A percentile compares a stretch with the other conserved stretches of the same genome.
Conservation (phyloP, 2,113 vertebrate genomes). For the Fregata magnificens region DNA sequence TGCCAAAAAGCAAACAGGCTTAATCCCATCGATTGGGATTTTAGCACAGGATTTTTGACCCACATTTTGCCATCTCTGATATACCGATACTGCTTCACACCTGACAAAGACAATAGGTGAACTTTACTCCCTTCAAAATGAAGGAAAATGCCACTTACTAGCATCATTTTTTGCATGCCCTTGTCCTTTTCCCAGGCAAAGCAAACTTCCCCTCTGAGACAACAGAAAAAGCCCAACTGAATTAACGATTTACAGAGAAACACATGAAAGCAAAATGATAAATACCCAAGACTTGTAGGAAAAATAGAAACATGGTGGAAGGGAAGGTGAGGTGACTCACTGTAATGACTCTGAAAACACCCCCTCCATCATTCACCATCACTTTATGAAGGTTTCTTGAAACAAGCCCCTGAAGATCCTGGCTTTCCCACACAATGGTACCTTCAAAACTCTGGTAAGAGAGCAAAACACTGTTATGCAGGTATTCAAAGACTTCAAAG, state of each 20-base stretch:
- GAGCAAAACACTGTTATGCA: not conserved
- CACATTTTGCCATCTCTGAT: not conserved
- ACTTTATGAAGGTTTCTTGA: conserved; percentile 83
- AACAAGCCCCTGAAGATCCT: conserved; percentile 81
- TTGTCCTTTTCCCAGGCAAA: not conserved
- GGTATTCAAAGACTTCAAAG: not conserved
- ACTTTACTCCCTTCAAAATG: not conserved
- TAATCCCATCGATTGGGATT: not conserved
- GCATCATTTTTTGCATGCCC: not conserved
- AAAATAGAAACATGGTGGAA: not conserved
- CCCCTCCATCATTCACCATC: conserved; percentile 87
- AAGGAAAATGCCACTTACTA: not conserved
- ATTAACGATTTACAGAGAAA: not conserved
- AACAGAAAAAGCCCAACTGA: not conserved
- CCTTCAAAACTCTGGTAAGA: conserved; percentile 92
- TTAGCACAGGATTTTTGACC: not conserved
- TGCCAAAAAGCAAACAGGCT: not conserved
- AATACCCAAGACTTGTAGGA: not conserved
- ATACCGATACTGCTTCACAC: not conserved
- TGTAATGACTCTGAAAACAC: conserved; percentile 86
- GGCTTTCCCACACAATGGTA: conserved; percentile 93
- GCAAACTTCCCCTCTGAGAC: not conserved
- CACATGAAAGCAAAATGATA: not conserved
- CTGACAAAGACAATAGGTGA: not conserved
- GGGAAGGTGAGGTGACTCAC: conserved; percentile 67